Evolutionary conservation across 2,113 vertebrate species (phyloP).

Genomic region (Protobothrops mucrosquamatus): DNA sequence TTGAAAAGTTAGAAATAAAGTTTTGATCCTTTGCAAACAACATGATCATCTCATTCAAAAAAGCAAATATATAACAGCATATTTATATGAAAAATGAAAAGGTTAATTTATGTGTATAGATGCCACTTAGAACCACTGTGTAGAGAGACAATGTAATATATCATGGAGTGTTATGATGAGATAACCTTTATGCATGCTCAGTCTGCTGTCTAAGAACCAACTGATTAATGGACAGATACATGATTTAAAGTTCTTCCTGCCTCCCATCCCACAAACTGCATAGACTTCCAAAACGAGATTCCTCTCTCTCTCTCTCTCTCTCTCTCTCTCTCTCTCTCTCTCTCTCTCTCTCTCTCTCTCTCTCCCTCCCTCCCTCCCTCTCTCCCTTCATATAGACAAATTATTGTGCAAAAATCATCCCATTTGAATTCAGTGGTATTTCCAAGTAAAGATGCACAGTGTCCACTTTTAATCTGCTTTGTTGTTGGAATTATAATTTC

Average conservation of each 20-base stretch:
- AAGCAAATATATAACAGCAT: not conserved
- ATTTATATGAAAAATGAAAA: not conserved
- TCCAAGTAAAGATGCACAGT: not conserved
- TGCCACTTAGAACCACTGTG: not conserved
- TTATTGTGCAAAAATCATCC: not conserved
- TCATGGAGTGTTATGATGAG: not conserved
- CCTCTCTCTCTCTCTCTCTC: not conserved
- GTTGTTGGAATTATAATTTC: constrained; percentile 1
- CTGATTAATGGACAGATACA: not conserved
- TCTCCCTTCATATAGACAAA: not conserved
- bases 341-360: too few species aligned
- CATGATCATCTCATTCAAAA: not conserved
- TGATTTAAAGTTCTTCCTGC: not conserved
- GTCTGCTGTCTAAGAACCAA: not conserved
- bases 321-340: too few species aligned
- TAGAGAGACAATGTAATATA: not conserved
- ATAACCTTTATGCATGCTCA: not conserved
- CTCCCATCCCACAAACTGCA: not conserved
- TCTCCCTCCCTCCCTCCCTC: too few species aligned
- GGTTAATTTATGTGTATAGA: not conserved
- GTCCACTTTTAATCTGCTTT: not conserved
- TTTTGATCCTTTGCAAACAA: not conserved
- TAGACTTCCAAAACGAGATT: not conserved
- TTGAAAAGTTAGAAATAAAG: constrained; percentile 6
- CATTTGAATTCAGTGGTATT: not conserved